phyloP scores from a whole-genome alignment of 2,113 vertebrate species.

The Rattus norvegicus region GRCr8 NC_086025.1:19865001-19865500 shows the following conservation, averaged over 20 bases:
- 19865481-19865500: background rate
- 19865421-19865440: background rate
- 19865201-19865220: background rate
- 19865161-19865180: background rate
- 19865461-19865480: background rate
- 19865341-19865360: background rate
- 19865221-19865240: rapidly evolving
- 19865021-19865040: too few species aligned
- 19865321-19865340: background rate
- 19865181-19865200: background rate
- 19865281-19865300: background rate
- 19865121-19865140: background rate
- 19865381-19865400: background rate
- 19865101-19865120: background rate
- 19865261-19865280: background rate
- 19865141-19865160: background rate
- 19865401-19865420: background rate
- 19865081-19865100: background rate
- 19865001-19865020: background rate
- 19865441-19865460: background rate
- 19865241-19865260: background rate
- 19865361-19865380: background rate
- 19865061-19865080: too few species aligned
- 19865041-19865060: too few species aligned
- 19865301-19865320: background rate